phyloP scores from a whole-genome alignment of 2,113 vertebrate genomes.

The Zosterops hypoxanthus region DNA sequence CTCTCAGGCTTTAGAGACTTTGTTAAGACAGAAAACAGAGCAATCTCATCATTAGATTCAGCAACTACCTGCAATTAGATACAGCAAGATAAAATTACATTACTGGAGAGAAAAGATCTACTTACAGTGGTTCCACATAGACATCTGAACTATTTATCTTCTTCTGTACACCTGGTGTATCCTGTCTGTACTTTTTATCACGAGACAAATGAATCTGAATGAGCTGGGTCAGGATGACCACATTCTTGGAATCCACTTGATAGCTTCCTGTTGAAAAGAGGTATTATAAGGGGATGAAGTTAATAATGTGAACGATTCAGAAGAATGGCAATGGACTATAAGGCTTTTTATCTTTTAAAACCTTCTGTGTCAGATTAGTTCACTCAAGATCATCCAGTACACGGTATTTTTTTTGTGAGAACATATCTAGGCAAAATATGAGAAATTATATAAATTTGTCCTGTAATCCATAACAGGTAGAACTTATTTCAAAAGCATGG shows the following conservation, averaged over 20 bases:
- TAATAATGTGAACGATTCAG: not conserved
- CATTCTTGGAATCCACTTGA: conserved; percentile 16
- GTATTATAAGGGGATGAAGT: not conserved
- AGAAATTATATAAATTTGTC: not conserved
- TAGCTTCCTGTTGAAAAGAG: conserved; percentile 44
- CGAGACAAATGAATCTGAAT: not conserved
- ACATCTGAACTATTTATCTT: conserved; percentile 33
- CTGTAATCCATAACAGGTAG: not conserved
- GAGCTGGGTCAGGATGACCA: not conserved
- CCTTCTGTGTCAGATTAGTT: not conserved
- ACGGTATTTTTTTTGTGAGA: not conserved
- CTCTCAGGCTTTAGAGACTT: not conserved
- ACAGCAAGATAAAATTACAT: conserved; percentile 54
- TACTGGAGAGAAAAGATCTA: conserved; percentile 44
- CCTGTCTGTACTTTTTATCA: not conserved
- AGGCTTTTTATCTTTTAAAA: not conserved
- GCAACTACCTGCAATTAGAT: conserved; percentile 35
- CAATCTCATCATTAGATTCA: conserved; percentile 18
- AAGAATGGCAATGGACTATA: not conserved
- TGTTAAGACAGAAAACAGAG: conserved; percentile 6
- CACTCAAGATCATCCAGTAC: not conserved
- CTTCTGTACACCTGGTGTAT: not conserved
- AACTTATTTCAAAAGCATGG: not conserved
- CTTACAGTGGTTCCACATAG: conserved; percentile 24
- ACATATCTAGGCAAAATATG: not conserved